A percentile compares a stretch with the other conserved stretches of the same genome.
These are phyloP conservation scores for Gulo gulo DNA, from an alignment of 2,113 vertebrate species.

Conservation along the genomic window DNA sequence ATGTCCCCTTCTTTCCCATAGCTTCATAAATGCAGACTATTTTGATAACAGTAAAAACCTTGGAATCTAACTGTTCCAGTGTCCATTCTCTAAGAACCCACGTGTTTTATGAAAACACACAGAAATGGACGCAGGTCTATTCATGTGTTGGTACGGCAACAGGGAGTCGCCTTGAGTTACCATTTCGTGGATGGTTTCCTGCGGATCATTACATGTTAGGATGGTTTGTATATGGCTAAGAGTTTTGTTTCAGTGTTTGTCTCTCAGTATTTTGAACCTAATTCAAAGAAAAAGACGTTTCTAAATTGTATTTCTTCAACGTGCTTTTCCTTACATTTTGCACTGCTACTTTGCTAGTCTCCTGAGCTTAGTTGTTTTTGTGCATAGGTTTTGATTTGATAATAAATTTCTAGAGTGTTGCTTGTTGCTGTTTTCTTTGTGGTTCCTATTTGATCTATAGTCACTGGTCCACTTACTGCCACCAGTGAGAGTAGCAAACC, in stretches of 20 bases:
- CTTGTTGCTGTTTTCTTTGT: constrained; percentile 32
- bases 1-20: not conserved
- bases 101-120: not conserved
- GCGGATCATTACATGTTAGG: fast-evolving
- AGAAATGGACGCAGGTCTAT: not conserved
- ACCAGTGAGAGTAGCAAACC: not conserved
- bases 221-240: not conserved
- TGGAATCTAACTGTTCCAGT: not conserved
- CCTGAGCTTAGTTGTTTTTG: constrained; percentile 27
- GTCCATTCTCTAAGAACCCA: not conserved
- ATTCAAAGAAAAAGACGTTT: constrained; percentile 9
- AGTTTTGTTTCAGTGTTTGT: constrained; percentile 25
- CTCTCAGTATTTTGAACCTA: constrained; percentile 56
- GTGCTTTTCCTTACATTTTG: constrained; percentile 57
- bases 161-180: not conserved
- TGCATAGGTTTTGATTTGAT: constrained; percentile 43
- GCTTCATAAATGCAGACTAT: not conserved
- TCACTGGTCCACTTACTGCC: not conserved
- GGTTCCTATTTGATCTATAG: not conserved
- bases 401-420: constrained; percentile 61
- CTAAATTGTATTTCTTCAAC: constrained; percentile 36
- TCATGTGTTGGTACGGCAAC: fast-evolving
- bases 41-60: not conserved
- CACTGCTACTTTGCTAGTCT: constrained; percentile 40
- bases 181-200: not conserved